Conservation (phyloP, 1,140 invertebrate species). For the Heliconius hermathena region DNA sequence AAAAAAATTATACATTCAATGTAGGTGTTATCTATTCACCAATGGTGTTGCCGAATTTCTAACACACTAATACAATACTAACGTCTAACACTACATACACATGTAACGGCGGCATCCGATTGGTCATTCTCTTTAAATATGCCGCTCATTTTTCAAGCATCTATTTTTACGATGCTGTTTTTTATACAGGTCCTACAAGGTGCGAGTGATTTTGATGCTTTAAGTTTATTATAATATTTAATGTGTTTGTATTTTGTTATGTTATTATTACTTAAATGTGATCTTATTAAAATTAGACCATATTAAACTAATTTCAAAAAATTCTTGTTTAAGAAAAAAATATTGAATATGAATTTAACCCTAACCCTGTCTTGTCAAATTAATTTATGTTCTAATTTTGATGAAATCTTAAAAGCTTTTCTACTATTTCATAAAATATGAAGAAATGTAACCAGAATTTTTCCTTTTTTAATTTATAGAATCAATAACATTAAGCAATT, state of each 20-base stretch:
- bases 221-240: constrained; percentile 3
- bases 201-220: constrained; percentile 59
- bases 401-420: too few relatives aligned
- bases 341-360: too few relatives aligned
- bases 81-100: constrained; percentile 40
- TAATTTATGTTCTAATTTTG: too few relatives aligned
- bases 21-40: constrained; percentile 18
- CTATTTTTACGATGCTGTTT: constrained; percentile 75
- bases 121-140: constrained; percentile 57
- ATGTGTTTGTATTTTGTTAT: not conserved
- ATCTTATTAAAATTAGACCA: too few relatives aligned
- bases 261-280: too few relatives aligned
- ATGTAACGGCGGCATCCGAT: constrained; percentile 43
- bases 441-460: too few relatives aligned
- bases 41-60: constrained; percentile 37
- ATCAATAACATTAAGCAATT: too few relatives aligned
- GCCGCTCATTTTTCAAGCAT: constrained; percentile 73
- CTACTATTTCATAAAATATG: too few relatives aligned
- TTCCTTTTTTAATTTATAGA: too few relatives aligned
- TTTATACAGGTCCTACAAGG: constrained; percentile 57
- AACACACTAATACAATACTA: constrained; percentile 30
- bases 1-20: constrained; percentile 8
- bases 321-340: too few relatives aligned
- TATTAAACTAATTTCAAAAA: too few relatives aligned
- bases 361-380: too few relatives aligned